Evolutionary conservation across 1,140 invertebrate species (phyloP), one percentile per base, ranked within the genome.

Genomic region (Drosophila mojavensis): DNA sequence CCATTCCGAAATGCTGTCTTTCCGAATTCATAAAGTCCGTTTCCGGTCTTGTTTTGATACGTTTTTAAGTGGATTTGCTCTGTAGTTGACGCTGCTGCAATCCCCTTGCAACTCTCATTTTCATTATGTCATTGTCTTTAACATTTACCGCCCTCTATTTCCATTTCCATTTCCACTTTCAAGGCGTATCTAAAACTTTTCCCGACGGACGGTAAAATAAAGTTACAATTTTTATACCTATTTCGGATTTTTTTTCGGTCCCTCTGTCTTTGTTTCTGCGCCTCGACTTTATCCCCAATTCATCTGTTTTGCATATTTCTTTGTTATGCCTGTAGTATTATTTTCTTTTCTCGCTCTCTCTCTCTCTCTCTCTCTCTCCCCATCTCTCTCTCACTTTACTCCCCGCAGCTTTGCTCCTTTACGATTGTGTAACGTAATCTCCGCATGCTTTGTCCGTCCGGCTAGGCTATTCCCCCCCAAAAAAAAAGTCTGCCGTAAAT

Each of bases 291-390:
- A 83, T 84, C 63, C 79, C 72, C 79, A 83, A 89, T 86, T 86
- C 84, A 86, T 86, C 83, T 86, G 83, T 66, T 86, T 86, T 83
- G 83, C 83, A 86, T 86, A 88, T 86, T 88, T 86, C 79, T 83
- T 86, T 86, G 83, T 86, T 86, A 88, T 88, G 77, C 65, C 82
- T 88, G 81, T 86, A 86, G 78, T 85, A 86, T 79, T 79, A 17
- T 17, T 17, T 17, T 17, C 17, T 17, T 17, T 17, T 17, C 17
- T 17, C 17, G 17, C 0, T 17, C 17, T 17, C 17, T 17, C 17
- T 17, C 17, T 17, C 17, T 17, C 17, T 17, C 78, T 65, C 69
- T 45, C 39, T 45, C 6, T 17, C n/a, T 45, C 43, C 5, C n/a
- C 5, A 5, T 17, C 43, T 68, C 71, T 80, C 63, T 39, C 51